phyloP scores from a whole-genome alignment of 2,888 invertebrate genomes.

The Allygus modestus region DNA sequence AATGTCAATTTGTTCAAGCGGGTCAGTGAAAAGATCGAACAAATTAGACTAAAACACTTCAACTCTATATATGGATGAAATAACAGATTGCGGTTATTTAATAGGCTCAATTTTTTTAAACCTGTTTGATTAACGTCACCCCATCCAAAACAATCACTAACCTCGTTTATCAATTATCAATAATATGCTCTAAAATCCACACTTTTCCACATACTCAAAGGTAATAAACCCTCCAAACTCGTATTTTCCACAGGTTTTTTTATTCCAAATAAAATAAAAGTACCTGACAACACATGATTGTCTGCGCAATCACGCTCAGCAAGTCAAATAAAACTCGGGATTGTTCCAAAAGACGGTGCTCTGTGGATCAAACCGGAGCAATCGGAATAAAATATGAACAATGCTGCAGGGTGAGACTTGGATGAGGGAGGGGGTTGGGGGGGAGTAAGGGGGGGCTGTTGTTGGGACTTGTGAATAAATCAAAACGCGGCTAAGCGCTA shows the following conservation, averaged over 20 bases:
- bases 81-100: too few species aligned
- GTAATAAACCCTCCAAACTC: neutral
- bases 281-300: slow-evolving; percentile 36
- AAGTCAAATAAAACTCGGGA: slow-evolving; percentile 45
- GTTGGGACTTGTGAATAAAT: slow-evolving; percentile 53
- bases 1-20: too few species aligned
- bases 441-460: slow-evolving; percentile 16
- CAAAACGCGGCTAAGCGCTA: slow-evolving; percentile 53
- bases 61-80: too few species aligned
- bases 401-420: neutral
- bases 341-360: slow-evolving; percentile 26
- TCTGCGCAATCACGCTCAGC: slow-evolving; percentile 11
- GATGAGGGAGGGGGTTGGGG: slow-evolving; percentile 1
- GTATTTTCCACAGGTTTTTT: neutral
- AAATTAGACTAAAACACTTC: too few species aligned
- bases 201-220: too few species aligned
- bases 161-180: too few species aligned
- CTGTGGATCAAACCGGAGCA: slow-evolving; percentile 50
- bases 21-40: too few species aligned
- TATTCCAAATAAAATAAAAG: neutral
- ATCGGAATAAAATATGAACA: slow-evolving; percentile 59
- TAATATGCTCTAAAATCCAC: too few species aligned
- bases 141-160: too few species aligned
- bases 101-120: too few species aligned
- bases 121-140: too few species aligned